phyloP scores from a whole-genome alignment of 1,140 invertebrate species.

The Diorhabda elongata region DNA sequence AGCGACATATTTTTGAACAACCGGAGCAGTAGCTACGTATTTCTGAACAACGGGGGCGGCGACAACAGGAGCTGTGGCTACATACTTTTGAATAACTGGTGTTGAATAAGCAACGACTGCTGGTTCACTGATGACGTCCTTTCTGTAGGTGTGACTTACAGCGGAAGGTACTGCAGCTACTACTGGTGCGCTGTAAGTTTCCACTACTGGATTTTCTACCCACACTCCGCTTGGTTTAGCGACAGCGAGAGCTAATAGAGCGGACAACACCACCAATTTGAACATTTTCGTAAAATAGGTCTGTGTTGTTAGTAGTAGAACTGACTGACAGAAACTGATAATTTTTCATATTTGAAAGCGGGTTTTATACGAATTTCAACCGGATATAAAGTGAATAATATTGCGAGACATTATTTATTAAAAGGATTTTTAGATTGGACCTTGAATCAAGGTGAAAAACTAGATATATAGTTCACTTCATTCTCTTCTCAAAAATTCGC shows the following conservation, averaged over 20 bases:
- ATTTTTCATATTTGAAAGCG: not conserved
- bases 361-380: not conserved
- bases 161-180: slow-evolving; percentile 20
- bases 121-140: slow-evolving; percentile 26
- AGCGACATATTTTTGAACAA: not conserved
- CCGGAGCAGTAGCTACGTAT: slow-evolving; percentile 4
- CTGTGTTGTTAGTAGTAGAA: not conserved
- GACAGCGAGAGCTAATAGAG: slow-evolving; percentile 27
- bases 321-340: not conserved
- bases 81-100: slow-evolving; percentile 19
- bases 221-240: slow-evolving; percentile 25
- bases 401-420: not conserved
- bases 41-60: slow-evolving; percentile 1
- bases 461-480: too few species aligned
- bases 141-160: slow-evolving; percentile 23
- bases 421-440: too few species aligned
- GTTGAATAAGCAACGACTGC: slow-evolving; percentile 16
- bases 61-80: slow-evolving; percentile 23
- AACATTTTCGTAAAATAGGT: slow-evolving; percentile 29
- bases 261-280: slow-evolving; percentile 37
- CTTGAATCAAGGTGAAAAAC: too few species aligned
- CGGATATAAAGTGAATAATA: not conserved
- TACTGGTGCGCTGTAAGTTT: not conserved
- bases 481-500: too few species aligned
- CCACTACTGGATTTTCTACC: slow-evolving; percentile 9